Conservation (phyloP, 2,797 vertebrate species). For the Arnoldichthys spilopterus region DNA sequence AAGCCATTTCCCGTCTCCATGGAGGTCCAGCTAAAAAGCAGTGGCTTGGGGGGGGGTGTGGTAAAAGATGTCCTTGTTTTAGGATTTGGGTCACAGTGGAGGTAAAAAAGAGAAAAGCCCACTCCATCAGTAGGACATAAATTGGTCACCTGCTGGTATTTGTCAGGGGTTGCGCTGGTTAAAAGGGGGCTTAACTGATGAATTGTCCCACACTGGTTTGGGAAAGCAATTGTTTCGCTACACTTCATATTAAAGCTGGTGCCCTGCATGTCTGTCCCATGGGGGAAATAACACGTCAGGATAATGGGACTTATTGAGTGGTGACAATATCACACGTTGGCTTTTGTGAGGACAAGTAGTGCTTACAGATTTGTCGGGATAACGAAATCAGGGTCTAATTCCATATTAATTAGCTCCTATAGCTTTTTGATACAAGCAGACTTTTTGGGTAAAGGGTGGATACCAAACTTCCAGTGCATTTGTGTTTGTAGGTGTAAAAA, state of each 20-base stretch:
- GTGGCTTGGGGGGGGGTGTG: background rate
- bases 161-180: slow-evolving; percentile 43
- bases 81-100: slow-evolving; percentile 38
- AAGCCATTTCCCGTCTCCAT: background rate
- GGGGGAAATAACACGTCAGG: slow-evolving; percentile 16
- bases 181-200: slow-evolving; percentile 51
- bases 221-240: slow-evolving; percentile 52
- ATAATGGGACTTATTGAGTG: slow-evolving; percentile 28
- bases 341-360: background rate
- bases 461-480: no score
- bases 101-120: background rate
- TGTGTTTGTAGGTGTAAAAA: no score
- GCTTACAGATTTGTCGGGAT: background rate
- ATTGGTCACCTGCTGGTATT: slow-evolving; percentile 53
- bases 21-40: background rate
- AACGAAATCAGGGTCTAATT: background rate
- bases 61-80: slow-evolving; percentile 40
- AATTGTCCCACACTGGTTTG: slow-evolving; percentile 45
- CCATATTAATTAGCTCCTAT: background rate
- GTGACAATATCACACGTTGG: background rate
- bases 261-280: slow-evolving; percentile 34
- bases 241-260: slow-evolving; percentile 45
- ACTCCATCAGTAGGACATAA: slow-evolving; percentile 50
- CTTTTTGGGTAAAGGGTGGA: no score
- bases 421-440: no score